These are phyloP conservation scores for Aporophyla nigra DNA, from an alignment of 2,888 invertebrate genomes.

Conservation along the genomic window DNA sequence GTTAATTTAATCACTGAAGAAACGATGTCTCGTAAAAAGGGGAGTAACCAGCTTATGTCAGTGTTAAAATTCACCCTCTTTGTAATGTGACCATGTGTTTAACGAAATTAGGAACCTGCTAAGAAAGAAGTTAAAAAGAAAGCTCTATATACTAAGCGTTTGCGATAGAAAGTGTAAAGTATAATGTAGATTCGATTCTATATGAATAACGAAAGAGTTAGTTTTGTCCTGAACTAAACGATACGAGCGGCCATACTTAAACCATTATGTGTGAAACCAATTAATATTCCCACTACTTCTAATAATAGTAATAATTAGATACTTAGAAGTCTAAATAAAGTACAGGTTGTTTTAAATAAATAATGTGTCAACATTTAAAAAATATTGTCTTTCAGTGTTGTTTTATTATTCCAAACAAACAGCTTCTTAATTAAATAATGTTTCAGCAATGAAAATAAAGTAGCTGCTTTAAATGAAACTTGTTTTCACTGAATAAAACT, in stretches of 20 bases:
- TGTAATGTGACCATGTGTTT: slow-evolving; percentile 13
- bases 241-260: not conserved
- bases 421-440: not conserved
- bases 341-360: not conserved
- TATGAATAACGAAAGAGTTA: too few species aligned
- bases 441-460: not conserved
- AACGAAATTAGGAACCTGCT: not conserved
- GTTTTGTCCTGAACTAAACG: not conserved
- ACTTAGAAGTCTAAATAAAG: not conserved
- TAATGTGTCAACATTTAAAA: not conserved
- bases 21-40: slow-evolving; percentile 66
- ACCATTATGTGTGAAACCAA: not conserved
- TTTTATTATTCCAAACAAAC: not conserved
- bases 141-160: not conserved
- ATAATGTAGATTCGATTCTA: not conserved
- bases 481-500: not conserved
- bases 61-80: slow-evolving; percentile 43
- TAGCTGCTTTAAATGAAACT: slow-evolving; percentile 4
- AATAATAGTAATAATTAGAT: not conserved
- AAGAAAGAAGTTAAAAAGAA: not conserved
- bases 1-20: slow-evolving; percentile 69
- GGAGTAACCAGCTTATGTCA: slow-evolving; percentile 61
- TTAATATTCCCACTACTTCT: not conserved
- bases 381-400: not conserved
- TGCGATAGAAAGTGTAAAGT: not conserved